Evolutionary conservation across 1,140 invertebrate species (phyloP), one percentile per base, ranked within the genome.

Genomic region (Leptopilina clavipes): DNA sequence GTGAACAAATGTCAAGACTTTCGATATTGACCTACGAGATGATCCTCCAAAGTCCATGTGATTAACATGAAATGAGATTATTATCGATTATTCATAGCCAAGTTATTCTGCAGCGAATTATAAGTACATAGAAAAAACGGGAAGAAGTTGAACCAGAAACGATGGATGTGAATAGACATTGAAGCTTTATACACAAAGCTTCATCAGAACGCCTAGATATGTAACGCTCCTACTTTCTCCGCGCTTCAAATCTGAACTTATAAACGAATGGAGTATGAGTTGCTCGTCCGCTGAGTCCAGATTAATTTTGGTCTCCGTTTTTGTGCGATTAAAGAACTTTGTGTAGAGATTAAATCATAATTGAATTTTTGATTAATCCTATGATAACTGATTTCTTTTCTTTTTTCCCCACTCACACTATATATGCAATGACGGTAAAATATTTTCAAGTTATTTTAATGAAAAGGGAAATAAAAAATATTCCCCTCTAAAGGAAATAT

Each of bases 221-320:
- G 82, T 84, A 79, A 84, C 75, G 78, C 76, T 79, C 77, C 79
- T 40, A 40, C 37, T 40, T 83, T 85, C 5, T 31, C 25, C 80
- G 80, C 77, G 44, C 71, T 75, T 73, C 77, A 78, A 77, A 80
- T 31, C 70, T 83, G 71, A 83, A 81, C 72, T 75, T 73, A 40
- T 8, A 1, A 3, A 71, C 40, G 25, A 14, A 17, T 40, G 7
- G 48, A 44, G 43, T 17, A 18, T 31, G 52, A 73, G 70, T n/a
- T 44, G 11, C 59, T 25, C 76, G 73, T 73, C 65, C 76, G 45
- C 70, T 71, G 45, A 73, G 76, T 73, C 77, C 48, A 77, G 79
- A 80, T 82, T 81, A 82, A 82, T 81, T 81, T 80, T 76, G 74
- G 74, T 76, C 76, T 80, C 75, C 73, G 76, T 80, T 82, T 78